Base-by-base conservation (phyloP, 2,888 invertebrate genomes). In the Blastobasis lacticolella region DNA sequence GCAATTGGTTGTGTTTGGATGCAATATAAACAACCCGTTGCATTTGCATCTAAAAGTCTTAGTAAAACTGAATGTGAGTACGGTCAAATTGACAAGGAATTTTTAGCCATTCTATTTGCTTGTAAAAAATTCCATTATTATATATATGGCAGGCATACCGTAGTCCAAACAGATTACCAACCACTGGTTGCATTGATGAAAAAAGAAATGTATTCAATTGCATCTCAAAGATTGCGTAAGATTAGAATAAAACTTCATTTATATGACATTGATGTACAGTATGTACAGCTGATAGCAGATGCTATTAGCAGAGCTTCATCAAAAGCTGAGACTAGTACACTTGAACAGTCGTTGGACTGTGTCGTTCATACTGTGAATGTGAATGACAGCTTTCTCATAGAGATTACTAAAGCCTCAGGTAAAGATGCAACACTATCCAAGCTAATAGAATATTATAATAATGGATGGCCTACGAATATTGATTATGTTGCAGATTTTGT, bases 1-100 rank as follows among this genome's bases (percentile, higher is more conserved):
- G 54, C 52, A 9, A 52, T 54, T 38, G 51, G 51, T 5, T 54
- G 54, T 41, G 51, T 51, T 6, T 45, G 51, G 10, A 36, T 54
- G 0, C 54, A 54, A 43, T 8, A 54, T 8, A 48, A 45, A 7
- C 49, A 36, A 43, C 50, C 49, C 8, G 47, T 54, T 0, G 37
- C 10, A 45, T 51, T 36, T 46, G 54, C 54, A 6, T 54, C 53
- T 9, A 41, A 48, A n/a, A 46, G 10, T 40, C 2, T 36, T 50
- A 8, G 44, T 38, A 6, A 37, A 0, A 37, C 48, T 8, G 53
- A 54, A 45, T 1, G 10, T 1, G 50, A 54, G 1, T 54, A 46
- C 46, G 45, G 43, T 7, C 53, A 54, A 10, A 50, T 49, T 1
- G 53, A 54, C 38, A 54, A 54, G 38, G 50, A 54, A 49, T 38